phyloP scores from a whole-genome alignment of 53 echinoderm and acorn worm genomes.

The Echinarachnius parma region DNA sequence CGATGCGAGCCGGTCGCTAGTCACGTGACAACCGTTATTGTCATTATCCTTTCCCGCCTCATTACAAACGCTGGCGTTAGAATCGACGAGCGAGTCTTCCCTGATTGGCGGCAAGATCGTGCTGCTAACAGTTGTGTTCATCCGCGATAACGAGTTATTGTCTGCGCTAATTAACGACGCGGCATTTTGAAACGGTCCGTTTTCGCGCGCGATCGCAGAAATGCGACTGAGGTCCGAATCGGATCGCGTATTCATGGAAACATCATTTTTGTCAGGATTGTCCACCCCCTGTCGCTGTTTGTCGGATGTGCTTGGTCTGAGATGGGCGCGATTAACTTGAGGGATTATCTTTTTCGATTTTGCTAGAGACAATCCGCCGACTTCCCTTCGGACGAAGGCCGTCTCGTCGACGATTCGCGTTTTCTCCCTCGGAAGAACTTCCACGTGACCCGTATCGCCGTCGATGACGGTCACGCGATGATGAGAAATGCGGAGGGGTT shows the following conservation, averaged over 20 bases:
- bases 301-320: constrained; percentile 26
- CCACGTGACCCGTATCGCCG: constrained; percentile 23
- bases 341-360: constrained; percentile 20
- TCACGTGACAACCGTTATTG: constrained; percentile 19
- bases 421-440: constrained; percentile 29
- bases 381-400: neutral
- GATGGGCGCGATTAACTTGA: constrained; percentile 13
- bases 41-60: neutral
- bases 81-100: neutral
- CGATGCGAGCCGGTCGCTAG: constrained; percentile 9
- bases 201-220: constrained; percentile 12
- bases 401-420: constrained; percentile 33
- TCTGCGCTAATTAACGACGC: no score
- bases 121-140: constrained; percentile 17
- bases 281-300: neutral
- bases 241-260: constrained; percentile 20
- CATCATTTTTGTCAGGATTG: constrained; percentile 11
- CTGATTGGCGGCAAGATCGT: constrained; percentile 39
- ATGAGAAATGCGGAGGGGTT: constrained; percentile 21
- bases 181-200: no score
- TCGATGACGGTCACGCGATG: constrained; percentile 38
- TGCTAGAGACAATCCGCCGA: constrained; percentile 21
- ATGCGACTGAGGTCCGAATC: constrained; percentile 28
- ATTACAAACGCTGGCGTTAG: neutral
- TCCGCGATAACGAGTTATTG: constrained; percentile 12